Evolutionary conservation across 2,888 invertebrate genomes (phyloP).

Genomic region (Heliconius ismenius): DNA sequence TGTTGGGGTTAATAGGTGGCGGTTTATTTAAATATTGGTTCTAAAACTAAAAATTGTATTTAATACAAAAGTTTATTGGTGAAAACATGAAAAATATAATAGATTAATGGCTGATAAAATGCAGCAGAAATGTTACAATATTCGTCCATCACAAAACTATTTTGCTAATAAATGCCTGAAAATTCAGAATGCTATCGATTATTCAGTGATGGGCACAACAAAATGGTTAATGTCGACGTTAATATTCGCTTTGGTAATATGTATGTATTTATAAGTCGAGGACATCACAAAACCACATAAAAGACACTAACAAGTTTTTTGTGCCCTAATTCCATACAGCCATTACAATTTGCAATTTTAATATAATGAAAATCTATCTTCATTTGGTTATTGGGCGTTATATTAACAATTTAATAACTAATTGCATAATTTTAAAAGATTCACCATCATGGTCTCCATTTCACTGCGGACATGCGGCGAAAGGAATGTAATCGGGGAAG

Average conservation of each 20-base stretch:
- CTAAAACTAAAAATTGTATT: slow-evolving; percentile 83
- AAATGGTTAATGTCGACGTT: slow-evolving; percentile 78
- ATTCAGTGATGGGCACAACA: slow-evolving; percentile 76
- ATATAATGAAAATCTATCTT: slow-evolving; percentile 64
- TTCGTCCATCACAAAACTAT: slow-evolving; percentile 80
- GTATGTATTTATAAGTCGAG: slow-evolving; percentile 57
- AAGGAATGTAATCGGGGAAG: slow-evolving; percentile 78
- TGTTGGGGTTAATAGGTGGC: slow-evolving; percentile 76
- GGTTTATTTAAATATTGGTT: slow-evolving; percentile 80
- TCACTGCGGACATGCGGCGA: slow-evolving; percentile 80
- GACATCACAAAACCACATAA: slow-evolving; percentile 73
- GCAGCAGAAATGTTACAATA: slow-evolving; percentile 82
- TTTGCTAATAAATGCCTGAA: slow-evolving; percentile 81
- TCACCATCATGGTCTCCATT: slow-evolving; percentile 77
- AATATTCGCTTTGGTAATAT: slow-evolving; percentile 72
- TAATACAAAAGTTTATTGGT: slow-evolving; percentile 83
- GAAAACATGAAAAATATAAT: slow-evolving; percentile 83
- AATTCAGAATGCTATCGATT: slow-evolving; percentile 74
- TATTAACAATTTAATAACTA: slow-evolving; percentile 69
- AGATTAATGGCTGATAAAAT: slow-evolving; percentile 83
- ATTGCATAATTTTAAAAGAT: slow-evolving; percentile 70
- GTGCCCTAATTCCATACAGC: slow-evolving; percentile 78
- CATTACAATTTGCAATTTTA: slow-evolving; percentile 70
- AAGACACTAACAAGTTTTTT: slow-evolving; percentile 80
- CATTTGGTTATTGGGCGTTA: slow-evolving; percentile 67